Evolutionary conservation across 2,888 invertebrate genomes (phyloP), one percentile per base, ranked within the genome.

Genomic region (Hoplodrina blanda): DNA sequence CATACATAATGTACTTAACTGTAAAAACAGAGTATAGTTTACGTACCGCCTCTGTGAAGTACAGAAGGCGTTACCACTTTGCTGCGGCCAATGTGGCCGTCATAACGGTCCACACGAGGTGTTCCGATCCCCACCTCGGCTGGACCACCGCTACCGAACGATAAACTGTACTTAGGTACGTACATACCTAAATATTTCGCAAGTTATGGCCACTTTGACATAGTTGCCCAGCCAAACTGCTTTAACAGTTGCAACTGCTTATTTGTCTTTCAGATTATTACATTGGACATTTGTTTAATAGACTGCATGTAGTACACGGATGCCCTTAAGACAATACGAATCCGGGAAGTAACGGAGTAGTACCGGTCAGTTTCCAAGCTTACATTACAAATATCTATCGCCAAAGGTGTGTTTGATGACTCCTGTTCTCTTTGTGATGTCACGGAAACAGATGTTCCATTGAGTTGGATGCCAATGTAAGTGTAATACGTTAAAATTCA

Each of bases 61-160:
- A 79, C 78, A 72, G 88, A 89, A 90, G 91, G 90, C 90, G 91
- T 83, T 82, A 80, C 86, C 80, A 67, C 57, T 73, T 54, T 65
- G 64, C 74, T 70, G 69, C 61, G 80, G 76, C 89, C 88, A 89
- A 90, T 90, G 86, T 88, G 85, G 85, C 72, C 70, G 79, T 69
- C 73, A 86, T 90, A 90, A 90, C 90, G 89, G 90, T 85, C 74
- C 70, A 65, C 52, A 54, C 50, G 77, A 88, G 88, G 87, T 86
- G 88, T 84, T 78, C 50, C 84, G 71, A 86, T 82, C 87, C 85
- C 88, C 89, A 72, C 88, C 85, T 76, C 55, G 57, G 73, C 56
- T 76, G 75, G 81, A 78, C 78, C 81, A 84, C 73, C 80, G 84
- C 87, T 85, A 80, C 82, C 74, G 73, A 63, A 75, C 75, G 66